These are phyloP conservation scores for Coregonus clupeaformis DNA, from an alignment of 2,113 vertebrate genomes.

Conservation along the genomic window DNA sequence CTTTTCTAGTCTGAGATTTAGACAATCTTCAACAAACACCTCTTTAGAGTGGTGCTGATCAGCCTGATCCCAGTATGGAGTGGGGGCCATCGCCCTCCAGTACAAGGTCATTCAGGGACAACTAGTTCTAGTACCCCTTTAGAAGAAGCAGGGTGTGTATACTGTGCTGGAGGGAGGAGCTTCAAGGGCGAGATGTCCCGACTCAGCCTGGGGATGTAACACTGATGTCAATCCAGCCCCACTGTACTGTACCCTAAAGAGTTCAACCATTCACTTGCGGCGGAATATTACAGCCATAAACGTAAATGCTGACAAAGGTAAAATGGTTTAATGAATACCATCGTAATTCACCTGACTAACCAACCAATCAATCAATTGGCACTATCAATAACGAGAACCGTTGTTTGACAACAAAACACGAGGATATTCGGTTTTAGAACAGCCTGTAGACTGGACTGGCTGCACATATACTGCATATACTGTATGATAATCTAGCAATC, in stretches of 20 bases:
- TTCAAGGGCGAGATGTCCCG: conserved; percentile 44
- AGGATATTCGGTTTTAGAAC: neutral
- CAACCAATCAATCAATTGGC: conserved; percentile 4
- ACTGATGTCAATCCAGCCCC: conserved; percentile 44
- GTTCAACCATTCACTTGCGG: conserved; percentile 17
- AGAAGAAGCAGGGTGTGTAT: neutral
- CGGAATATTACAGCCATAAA: conserved; percentile 26
- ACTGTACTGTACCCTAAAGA: conserved; percentile 12
- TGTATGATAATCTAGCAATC: too few species aligned
- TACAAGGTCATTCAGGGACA: too few species aligned
- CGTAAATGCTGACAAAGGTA: conserved; percentile 46
- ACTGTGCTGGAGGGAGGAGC: conserved; percentile 1
- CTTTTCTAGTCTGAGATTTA: conserved; percentile 20
- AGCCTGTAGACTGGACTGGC: too few species aligned
- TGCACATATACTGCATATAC: too few species aligned
- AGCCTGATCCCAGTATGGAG: too few species aligned
- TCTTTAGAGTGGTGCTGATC: neutral
- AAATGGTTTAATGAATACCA: conserved; percentile 19
- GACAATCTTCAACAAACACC: neutral
- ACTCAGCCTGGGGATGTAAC: conserved; percentile 49
- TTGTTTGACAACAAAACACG: neutral
- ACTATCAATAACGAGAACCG: neutral
- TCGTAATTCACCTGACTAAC: neutral
- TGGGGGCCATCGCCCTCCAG: too few species aligned
- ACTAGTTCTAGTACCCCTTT: too few species aligned